These are phyloP conservation scores for Drosophila neotestacea DNA, from an alignment of 2,888 invertebrate genomes.

Conservation along the genomic window DNA sequence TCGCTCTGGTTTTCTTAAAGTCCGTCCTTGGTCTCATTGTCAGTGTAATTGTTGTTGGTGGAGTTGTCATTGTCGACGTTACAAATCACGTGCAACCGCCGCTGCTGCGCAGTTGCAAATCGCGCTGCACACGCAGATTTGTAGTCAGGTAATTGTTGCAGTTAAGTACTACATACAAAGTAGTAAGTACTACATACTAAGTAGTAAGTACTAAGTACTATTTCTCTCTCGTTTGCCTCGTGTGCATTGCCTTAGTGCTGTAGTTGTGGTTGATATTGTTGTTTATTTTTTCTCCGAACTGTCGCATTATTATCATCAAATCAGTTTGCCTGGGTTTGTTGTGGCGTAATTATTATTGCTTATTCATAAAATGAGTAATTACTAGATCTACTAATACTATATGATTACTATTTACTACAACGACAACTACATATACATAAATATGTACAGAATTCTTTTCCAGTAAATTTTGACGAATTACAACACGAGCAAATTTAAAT, in stretches of 20 bases:
- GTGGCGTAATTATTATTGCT: neutral
- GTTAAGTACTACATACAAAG: conserved; percentile 7
- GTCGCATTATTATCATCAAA: neutral
- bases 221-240: neutral
- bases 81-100: conserved; percentile 35
- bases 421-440: too few relatives aligned
- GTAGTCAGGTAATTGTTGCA: conserved; percentile 44
- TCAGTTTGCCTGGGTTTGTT: neutral
- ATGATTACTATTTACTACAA: neutral
- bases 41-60: neutral
- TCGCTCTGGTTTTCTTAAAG: neutral
- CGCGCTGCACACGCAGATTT: conserved; percentile 18
- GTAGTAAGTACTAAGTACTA: neutral
- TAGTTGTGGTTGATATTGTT: neutral
- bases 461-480: too few relatives aligned
- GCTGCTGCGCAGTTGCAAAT: conserved; percentile 40
- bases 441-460: too few relatives aligned
- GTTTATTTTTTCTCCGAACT: neutral
- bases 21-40: neutral
- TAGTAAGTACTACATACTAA: neutral
- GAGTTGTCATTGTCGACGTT: conserved; percentile 33
- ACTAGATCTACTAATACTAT: neutral
- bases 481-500: too few relatives aligned
- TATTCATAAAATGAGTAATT: neutral
- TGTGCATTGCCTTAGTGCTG: neutral